phyloP scores from a whole-genome alignment of 1,140 invertebrate genomes.

The Drosophila guanche region DNA sequence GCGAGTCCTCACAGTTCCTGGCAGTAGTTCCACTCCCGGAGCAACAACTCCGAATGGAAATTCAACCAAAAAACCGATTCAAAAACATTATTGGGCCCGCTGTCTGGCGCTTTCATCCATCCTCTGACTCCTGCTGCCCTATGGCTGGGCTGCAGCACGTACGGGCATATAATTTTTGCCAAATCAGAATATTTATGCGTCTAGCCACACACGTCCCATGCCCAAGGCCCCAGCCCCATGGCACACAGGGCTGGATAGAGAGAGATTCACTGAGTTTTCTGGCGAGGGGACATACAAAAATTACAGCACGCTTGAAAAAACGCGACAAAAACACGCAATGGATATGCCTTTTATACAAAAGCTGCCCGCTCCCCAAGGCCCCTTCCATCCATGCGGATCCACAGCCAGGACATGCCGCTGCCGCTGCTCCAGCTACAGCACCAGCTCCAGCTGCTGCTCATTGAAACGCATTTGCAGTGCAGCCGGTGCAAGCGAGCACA shows the following conservation, averaged over 20 bases:
- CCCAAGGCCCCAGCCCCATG: constrained; percentile 1
- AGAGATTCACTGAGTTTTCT: constrained; percentile 24
- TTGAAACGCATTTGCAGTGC: constrained; percentile 69
- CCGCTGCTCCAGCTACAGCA: constrained; percentile 26
- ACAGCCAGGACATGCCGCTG: constrained; percentile 22
- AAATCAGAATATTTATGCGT: constrained; percentile 83
- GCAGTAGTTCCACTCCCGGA: constrained; percentile 9
- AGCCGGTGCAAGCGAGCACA: constrained; percentile 20
- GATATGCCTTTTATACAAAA: constrained; percentile 78
- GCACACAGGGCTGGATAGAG: constrained; percentile 1
- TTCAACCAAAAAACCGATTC: constrained; percentile 2
- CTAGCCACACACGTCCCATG: constrained; percentile 66
- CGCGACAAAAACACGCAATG: constrained; percentile 80
- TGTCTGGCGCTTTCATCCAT: constrained; percentile 2
- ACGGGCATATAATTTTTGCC: constrained; percentile 80
- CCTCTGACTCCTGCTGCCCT: constrained; percentile 1
- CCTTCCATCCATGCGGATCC: background rate
- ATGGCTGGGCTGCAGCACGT: constrained; percentile 57
- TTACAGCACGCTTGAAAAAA: constrained; percentile 78
- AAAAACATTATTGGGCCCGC: constrained; percentile 64
- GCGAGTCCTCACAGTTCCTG: background rate
- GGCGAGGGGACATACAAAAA: constrained; percentile 62
- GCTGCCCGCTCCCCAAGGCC: constrained; percentile 17
- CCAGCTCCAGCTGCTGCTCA: constrained; percentile 47
- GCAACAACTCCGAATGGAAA: constrained; percentile 16